These are phyloP conservation scores for Seira ritae DNA, from an alignment of 2,888 invertebrate genomes.

Conservation along the genomic window DNA sequence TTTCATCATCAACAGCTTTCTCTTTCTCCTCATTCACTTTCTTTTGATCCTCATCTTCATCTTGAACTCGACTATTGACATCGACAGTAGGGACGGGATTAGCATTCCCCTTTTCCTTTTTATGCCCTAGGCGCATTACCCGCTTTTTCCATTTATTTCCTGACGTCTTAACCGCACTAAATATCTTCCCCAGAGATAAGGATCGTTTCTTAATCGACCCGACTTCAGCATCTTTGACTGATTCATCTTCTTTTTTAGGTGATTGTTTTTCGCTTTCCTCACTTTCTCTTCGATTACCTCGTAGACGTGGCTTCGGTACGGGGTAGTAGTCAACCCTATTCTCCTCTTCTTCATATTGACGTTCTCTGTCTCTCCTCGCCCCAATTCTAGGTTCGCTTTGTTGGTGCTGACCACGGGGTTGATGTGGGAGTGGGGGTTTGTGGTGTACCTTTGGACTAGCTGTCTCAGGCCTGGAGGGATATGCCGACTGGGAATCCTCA, in stretches of 20 bases:
- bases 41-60: neutral
- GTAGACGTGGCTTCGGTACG: neutral
- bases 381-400: conserved; percentile 5
- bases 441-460: conserved; percentile 28
- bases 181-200: conserved; percentile 49
- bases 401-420: neutral
- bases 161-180: conserved; percentile 59
- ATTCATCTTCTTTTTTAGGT: neutral
- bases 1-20: neutral
- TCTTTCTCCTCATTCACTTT: neutral
- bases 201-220: neutral
- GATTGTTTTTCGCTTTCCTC: neutral
- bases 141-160: conserved; percentile 53
- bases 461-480: no score
- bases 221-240: no score
- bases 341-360: no score
- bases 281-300: neutral
- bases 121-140: conserved; percentile 28
- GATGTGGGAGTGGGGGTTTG: neutral
- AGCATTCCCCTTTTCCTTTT: no score
- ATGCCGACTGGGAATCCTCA: no score
- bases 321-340: no score
- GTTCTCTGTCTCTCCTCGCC: conserved; percentile 23
- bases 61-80: neutral
- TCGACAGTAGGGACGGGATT: conserved; percentile 4